A percentile compares a stretch with the other conserved stretches of the same genome.
These are phyloP conservation scores for Leptoclinus maculatus DNA, from an alignment of 2,797 vertebrate species.

Conservation along the genomic window DNA sequence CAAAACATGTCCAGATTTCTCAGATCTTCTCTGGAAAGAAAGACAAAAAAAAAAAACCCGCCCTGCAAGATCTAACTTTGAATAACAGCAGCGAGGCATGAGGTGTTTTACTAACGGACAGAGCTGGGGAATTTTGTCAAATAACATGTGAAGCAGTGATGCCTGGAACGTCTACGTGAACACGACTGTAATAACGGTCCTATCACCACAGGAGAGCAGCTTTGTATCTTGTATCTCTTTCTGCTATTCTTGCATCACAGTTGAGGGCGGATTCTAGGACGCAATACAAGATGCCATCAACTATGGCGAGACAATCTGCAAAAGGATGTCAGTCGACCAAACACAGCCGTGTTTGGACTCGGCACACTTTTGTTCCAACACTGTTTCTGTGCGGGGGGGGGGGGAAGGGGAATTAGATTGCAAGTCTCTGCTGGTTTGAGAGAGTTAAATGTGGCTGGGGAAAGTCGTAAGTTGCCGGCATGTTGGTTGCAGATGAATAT, in stretches of 20 bases:
- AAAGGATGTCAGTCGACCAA: not conserved
- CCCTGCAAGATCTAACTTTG: not conserved
- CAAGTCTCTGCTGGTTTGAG: conserved; percentile 21
- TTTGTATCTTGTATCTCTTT: not conserved
- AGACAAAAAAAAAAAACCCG: not conserved
- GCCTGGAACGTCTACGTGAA: not conserved
- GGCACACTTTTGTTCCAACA: conserved; percentile 1
- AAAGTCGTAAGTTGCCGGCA: conserved; percentile 1
- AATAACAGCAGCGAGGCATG: not conserved
- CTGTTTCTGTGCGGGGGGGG: not conserved
- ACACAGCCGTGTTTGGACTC: not conserved
- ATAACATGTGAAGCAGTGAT: not conserved
- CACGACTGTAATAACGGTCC: not conserved
- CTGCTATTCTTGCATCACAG: not conserved
- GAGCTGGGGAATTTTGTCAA: not conserved
- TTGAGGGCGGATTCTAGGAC: not conserved
- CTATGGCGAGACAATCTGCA: not conserved
- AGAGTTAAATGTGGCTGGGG: conserved; percentile 12
- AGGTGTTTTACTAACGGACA: not conserved
- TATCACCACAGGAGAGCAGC: not conserved
- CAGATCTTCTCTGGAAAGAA: conserved; percentile 12
- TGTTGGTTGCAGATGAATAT: conserved; percentile 10
- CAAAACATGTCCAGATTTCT: conserved; percentile 25
- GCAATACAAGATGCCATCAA: not conserved
- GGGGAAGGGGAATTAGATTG: too few relatives aligned